Evolutionary conservation across 2,888 invertebrate species (phyloP).

Genomic region (Luffia ferchaultella): DNA sequence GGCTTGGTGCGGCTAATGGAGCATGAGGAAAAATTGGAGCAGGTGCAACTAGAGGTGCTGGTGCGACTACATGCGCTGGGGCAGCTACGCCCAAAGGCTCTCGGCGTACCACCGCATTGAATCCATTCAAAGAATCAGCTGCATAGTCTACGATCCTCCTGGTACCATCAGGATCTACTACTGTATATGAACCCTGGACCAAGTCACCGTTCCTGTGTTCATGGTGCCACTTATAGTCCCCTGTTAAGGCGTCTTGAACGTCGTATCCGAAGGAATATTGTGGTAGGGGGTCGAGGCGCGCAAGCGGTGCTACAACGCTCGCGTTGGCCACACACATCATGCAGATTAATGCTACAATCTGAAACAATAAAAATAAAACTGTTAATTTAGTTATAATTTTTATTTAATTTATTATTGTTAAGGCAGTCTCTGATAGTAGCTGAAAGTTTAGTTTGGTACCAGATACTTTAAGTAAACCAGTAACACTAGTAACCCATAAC

Average conservation of each 20-base stretch:
- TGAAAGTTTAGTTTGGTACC: too few relatives aligned
- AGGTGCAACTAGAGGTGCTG: conserved; percentile 23
- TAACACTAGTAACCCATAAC: too few relatives aligned
- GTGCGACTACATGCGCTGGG: conserved; percentile 28
- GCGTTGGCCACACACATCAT: conserved; percentile 39
- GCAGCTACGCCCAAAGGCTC: conserved; percentile 46
- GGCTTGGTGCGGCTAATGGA: conserved; percentile 25
- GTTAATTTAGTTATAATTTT: neutral
- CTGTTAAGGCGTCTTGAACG: conserved; percentile 64
- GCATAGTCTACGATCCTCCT: conserved; percentile 64
- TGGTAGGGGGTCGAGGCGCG: conserved; percentile 48
- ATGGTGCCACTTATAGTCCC: conserved; percentile 66
- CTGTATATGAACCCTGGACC: conserved; percentile 63
- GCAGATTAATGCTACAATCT: conserved; percentile 62
- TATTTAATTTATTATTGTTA: too few relatives aligned
- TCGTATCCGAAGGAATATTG: conserved; percentile 68
- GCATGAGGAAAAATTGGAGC: conserved; percentile 23
- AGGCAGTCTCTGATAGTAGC: too few relatives aligned
- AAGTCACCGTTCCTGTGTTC: conserved; percentile 64
- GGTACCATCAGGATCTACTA: conserved; percentile 65
- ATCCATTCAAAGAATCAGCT: conserved; percentile 63
- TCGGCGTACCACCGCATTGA: conserved; percentile 64
- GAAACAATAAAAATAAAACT: conserved; percentile 23
- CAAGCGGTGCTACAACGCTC: conserved; percentile 31
- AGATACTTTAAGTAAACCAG: too few relatives aligned